These are phyloP conservation scores for Drosophila pectinifera DNA, from an alignment of 1,140 invertebrate species.

Conservation along the genomic window DNA sequence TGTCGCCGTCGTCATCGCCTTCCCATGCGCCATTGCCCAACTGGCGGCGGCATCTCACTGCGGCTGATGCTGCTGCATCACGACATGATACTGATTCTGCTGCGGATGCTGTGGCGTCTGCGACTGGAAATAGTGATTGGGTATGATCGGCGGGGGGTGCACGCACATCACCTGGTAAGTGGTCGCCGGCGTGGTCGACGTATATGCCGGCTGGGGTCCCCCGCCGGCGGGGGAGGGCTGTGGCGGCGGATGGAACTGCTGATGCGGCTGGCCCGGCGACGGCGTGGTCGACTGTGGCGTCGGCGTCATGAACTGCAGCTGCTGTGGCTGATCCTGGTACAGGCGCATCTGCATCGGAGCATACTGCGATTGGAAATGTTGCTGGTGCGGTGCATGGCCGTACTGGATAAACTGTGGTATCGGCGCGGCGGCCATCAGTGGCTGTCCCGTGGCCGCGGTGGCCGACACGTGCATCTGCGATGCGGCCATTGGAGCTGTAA, in stretches of 20 bases:
- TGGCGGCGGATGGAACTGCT: constrained; percentile 87
- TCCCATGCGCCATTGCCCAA: constrained; percentile 41
- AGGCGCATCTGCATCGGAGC: constrained; percentile 87
- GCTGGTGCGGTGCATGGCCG: constrained; percentile 88
- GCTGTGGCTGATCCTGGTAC: constrained; percentile 87
- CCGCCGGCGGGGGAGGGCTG: constrained; percentile 87
- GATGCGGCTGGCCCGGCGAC: constrained; percentile 88
- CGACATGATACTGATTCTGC: constrained; percentile 73
- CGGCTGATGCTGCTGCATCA: constrained; percentile 81
- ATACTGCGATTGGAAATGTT: constrained; percentile 86
- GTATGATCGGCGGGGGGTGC: constrained; percentile 83
- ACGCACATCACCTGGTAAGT: constrained; percentile 87
- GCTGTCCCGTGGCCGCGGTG: constrained; percentile 92
- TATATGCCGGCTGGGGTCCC: constrained; percentile 84
- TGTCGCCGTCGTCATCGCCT: constrained; percentile 23
- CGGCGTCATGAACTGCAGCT: constrained; percentile 87
- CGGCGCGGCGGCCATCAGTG: constrained; percentile 91
- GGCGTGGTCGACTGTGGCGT: constrained; percentile 88
- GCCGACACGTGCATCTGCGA: constrained; percentile 90
- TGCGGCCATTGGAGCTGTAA: constrained; percentile 87
- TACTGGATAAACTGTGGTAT: constrained; percentile 87
- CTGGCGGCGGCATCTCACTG: constrained; percentile 65
- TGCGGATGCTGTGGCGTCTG: constrained; percentile 78
- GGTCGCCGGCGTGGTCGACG: constrained; percentile 69
- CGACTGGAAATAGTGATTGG: constrained; percentile 70